A percentile compares a stretch with the other conserved stretches of the same genome.
Conservation (phyloP, 1,140 invertebrate species). For the Ericerus pela region DNA sequence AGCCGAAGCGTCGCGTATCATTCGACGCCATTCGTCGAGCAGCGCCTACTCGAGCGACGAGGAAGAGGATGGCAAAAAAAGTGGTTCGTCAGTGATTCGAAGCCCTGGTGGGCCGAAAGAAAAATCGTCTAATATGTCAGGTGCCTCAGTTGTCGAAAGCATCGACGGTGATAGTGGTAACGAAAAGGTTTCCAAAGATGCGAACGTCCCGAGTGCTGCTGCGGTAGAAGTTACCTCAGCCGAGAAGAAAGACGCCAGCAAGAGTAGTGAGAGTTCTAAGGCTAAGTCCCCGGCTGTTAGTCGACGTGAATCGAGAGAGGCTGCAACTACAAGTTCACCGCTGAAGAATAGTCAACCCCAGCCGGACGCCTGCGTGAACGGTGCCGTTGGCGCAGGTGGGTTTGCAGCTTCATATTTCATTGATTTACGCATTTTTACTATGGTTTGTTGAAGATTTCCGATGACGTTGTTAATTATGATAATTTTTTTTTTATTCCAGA, state of each 20-base stretch:
- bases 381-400: not conserved
- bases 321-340: not conserved
- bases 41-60: slow-evolving; percentile 48
- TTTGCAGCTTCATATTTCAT: too few species aligned
- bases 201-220: not conserved
- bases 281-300: not conserved
- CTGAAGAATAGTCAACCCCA: not conserved
- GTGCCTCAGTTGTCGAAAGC: not conserved
- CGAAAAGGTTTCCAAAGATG: not conserved
- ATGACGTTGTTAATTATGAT: too few species aligned
- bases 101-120: too few species aligned
- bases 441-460: too few species aligned
- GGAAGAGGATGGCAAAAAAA: not conserved
- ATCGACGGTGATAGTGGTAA: not conserved
- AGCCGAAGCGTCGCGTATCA: slow-evolving; percentile 60
- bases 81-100: not conserved
- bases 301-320: not conserved
- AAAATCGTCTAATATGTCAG: not conserved
- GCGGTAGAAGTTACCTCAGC: not conserved
- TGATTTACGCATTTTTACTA: too few species aligned
- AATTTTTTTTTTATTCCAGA: too few species aligned
- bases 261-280: not conserved
- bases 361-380: not conserved
- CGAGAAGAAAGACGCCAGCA: not conserved
- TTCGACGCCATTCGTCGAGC: slow-evolving; percentile 55